These are phyloP conservation scores for Hylaeus volcanicus DNA, from an alignment of 1,140 invertebrate species.

Conservation along the genomic window DNA sequence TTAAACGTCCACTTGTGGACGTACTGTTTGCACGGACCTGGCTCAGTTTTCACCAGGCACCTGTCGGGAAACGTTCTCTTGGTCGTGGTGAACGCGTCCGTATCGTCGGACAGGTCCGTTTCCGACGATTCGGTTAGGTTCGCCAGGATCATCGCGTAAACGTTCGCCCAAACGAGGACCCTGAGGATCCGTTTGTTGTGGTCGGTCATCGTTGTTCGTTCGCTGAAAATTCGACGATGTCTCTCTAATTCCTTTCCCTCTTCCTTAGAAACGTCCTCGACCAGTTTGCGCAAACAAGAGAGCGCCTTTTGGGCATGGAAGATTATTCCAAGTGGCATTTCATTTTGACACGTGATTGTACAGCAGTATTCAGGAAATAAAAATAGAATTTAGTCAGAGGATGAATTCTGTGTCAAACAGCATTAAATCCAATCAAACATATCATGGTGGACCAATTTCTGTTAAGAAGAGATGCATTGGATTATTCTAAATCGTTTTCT, in stretches of 20 bases:
- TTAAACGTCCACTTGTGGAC: conserved; percentile 88
- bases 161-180: conserved; percentile 68
- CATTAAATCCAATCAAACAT: too few species aligned
- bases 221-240: conserved; percentile 55
- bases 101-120: conserved; percentile 57
- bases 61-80: conserved; percentile 70
- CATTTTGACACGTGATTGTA: too few species aligned
- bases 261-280: not conserved
- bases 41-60: conserved; percentile 78
- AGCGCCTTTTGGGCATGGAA: too few species aligned
- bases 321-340: too few species aligned
- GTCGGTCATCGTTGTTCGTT: conserved; percentile 74
- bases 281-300: too few species aligned
- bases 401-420: too few species aligned
- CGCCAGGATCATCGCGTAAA: conserved; percentile 52
- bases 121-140: conserved; percentile 68
- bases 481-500: too few species aligned
- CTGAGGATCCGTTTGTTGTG: conserved; percentile 68
- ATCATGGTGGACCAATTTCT: too few species aligned
- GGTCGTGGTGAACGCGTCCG: conserved; percentile 62
- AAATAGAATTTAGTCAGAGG: too few species aligned
- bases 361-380: too few species aligned
- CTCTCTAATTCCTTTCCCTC: not conserved
- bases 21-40: conserved; percentile 85
- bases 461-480: too few species aligned